A percentile compares a stretch with the other conserved stretches of the same genome.
Evolutionary conservation across 2,113 vertebrate species (phyloP).

Genomic region (Phaethon lepturus): DNA sequence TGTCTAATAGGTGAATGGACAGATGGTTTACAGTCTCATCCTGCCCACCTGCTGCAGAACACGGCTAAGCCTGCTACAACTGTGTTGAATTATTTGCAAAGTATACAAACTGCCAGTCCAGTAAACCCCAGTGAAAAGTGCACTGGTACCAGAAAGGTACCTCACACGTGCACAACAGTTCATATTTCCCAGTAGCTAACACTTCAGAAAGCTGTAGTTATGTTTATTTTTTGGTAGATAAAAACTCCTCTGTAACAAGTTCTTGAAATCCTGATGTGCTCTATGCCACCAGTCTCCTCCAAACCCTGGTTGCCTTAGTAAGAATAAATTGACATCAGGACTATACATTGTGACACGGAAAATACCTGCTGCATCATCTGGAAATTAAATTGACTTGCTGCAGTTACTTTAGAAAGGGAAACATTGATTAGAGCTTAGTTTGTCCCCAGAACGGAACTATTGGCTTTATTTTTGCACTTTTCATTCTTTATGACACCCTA

Average conservation of each 20-base stretch:
- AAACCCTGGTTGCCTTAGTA: neutral
- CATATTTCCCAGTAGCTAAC: neutral
- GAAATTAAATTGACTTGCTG: neutral
- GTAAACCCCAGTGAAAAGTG: neutral
- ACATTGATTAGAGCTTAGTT: neutral
- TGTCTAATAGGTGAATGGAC: conserved; percentile 20
- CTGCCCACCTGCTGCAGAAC: conserved; percentile 37
- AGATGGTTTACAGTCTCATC: conserved; percentile 19
- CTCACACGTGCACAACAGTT: neutral
- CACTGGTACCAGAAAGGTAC: neutral
- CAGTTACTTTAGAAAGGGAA: neutral
- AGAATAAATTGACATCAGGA: neutral
- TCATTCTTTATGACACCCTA: neutral
- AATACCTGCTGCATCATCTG: conserved; percentile 11
- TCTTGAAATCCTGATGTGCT: neutral
- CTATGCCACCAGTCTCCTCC: neutral
- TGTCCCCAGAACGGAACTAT: neutral
- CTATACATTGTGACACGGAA: neutral
- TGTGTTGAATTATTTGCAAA: neutral
- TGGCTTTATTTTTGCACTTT: neutral
- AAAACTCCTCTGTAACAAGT: neutral
- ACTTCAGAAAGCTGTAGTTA: neutral
- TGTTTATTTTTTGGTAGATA: neutral
- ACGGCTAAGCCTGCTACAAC: neutral
- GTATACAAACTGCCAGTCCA: neutral